Conservation (phyloP, 1,140 invertebrate genomes). For the Drosophila burlai region DNA sequence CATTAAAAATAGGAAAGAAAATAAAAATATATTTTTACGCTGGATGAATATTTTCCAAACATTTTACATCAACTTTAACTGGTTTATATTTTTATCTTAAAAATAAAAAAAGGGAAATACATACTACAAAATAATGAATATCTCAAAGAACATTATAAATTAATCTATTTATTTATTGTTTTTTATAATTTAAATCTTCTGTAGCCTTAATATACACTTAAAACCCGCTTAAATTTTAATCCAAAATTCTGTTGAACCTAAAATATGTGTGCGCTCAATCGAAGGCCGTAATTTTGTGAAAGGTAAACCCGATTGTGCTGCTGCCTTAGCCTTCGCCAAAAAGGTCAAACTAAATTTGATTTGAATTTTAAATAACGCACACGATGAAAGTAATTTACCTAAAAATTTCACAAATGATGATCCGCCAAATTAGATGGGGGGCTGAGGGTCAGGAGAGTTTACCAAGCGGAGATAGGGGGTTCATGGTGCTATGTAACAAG, state of each 20-base stretch:
- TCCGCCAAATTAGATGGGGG: constrained; percentile 21
- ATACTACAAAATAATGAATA: no score
- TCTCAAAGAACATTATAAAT: no score
- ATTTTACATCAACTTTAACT: no score
- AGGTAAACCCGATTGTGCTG: constrained; percentile 12
- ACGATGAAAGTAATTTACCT: constrained; percentile 42
- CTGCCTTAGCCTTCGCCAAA: constrained; percentile 9
- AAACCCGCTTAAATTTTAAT: background rate
- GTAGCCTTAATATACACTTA: background rate
- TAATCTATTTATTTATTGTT: no score
- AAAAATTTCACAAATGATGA: constrained; percentile 44
- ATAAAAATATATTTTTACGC: background rate
- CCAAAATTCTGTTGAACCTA: no score
- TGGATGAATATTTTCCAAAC: no score
- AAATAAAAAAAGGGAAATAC: no score
- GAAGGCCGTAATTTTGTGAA: constrained; percentile 4
- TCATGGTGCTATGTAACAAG: constrained; percentile 24
- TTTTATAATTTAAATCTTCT: no score
- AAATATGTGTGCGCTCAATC: constrained; percentile 2
- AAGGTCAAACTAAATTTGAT: constrained; percentile 51
- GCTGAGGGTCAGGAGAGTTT: background rate
- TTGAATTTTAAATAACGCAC: constrained; percentile 44
- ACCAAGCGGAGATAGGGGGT: background rate
- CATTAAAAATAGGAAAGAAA: background rate
- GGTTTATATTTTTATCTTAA: no score